Base-by-base conservation (phyloP, 2,113 vertebrate genomes). In the Cephalopholis sonnerati region DNA sequence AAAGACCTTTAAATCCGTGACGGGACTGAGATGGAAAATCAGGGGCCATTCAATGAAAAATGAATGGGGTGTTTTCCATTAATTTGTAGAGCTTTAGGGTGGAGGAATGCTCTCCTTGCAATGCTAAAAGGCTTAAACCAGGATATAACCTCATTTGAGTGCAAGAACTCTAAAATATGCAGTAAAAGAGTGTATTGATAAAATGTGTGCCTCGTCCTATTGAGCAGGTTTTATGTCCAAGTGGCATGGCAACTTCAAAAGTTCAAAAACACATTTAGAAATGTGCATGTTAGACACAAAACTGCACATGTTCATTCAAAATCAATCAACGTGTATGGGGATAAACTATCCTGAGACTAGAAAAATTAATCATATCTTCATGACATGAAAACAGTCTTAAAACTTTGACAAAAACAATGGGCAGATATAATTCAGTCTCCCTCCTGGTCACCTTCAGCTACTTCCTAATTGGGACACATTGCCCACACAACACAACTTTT, bases 81-180 rank as follows among this genome's bases (percentile, higher is more conserved):
- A 55, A 57, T 51, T 8, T 79, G 32, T 62, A 44, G 53, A 58
- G 48, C 41, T n/a, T 18, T 50, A 24, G 65, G 32, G 58, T 63
- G 66, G 6, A 44, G 58, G 36, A 61, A 77, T 22, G n/a, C 9
- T 57, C 24, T 44, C 25, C 22, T 69, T 69, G 24, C 32, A 74
- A 24, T 24, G 10, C 9, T 67, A 44, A 76, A 53, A 55, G 5
- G 6, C 13, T 27, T 24, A 18, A 82, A 59, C 25, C 55, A 20
- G 6, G 64, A 63, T 66, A 41, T 53, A 61, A 54, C 9, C 15
- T 67, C 6, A 29, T 68, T 55, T 32, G 24, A 46, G 62, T 44
- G 12, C 20, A 36, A 64, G 10, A 54, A 66, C 10, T 58, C 53
- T 22, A 9, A 83, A 59, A 46, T 46, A 13, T 18, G 2, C 58